Percentiles rank a stretch among this genome's conserved stretches.
Evolutionary conservation across 2,113 vertebrate species (phyloP).

Genomic region (Condylura cristata): DNA sequence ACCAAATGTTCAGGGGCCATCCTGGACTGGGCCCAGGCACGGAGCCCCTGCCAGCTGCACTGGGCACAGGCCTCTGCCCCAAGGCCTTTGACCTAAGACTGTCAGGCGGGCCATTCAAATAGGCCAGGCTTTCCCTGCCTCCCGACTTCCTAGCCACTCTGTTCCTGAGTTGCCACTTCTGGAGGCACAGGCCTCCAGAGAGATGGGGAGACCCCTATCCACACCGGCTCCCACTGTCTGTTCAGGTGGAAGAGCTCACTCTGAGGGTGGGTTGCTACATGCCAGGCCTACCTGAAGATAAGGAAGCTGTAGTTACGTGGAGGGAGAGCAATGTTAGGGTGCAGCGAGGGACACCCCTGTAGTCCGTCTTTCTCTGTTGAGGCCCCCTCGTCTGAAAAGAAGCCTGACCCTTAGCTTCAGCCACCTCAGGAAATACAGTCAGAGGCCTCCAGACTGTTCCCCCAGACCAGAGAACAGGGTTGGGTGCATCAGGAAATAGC

Average conservation of each 20-base stretch:
- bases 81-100: background rate
- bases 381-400: background rate
- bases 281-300: background rate
- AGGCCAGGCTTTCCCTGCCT: background rate
- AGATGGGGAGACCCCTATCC: background rate
- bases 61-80: background rate
- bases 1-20: slow-evolving; percentile 71
- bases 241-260: too few species aligned
- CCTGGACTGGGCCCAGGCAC: background rate
- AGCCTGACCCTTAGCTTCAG: background rate
- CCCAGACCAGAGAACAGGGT: background rate
- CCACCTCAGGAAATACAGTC: background rate
- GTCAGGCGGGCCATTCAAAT: background rate
- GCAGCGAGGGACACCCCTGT: background rate
- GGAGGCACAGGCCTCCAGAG: background rate
- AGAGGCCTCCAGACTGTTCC: background rate
- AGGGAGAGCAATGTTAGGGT: background rate
- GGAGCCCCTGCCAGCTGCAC: slow-evolving; percentile 43
- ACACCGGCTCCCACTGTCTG: too few species aligned
- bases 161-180: background rate
- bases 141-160: background rate
- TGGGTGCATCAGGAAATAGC: background rate
- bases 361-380: background rate
- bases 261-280: background rate
- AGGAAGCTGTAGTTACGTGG: background rate